Base-by-base conservation (phyloP, 2,888 invertebrate species). In the Idaea biselata region DNA sequence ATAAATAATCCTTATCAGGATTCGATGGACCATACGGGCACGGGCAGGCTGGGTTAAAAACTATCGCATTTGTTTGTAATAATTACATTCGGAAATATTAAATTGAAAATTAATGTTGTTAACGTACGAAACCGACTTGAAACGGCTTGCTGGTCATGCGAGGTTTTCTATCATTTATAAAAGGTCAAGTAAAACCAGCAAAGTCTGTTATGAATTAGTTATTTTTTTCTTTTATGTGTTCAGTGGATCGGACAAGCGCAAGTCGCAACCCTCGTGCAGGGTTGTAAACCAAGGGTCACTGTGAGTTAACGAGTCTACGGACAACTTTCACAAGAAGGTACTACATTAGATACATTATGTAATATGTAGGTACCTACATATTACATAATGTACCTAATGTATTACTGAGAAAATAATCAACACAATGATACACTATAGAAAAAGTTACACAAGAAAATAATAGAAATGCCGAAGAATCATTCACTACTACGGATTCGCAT, bases 1-100 rank as follows among this genome's bases (percentile, higher is more conserved):
- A 88, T 90, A 89, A 87, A 90, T 89, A 85, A 84, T 76, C 77
- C 77, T 87, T 90, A 89, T 89, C 89, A 69, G 78, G 72, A 80
- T 79, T 60, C 75, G 66, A 75, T 79, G 78, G 75, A 76, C 79
- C 76, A 83, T 83, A 82, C 78, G 87, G 87, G 83, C 79, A 81
- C 78, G 87, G 87, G 83, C 79, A 63, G 59, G 58, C 63, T 64
- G 67, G 65, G 66, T 67, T 64, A 65, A 67, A 68, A 64, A 63
- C 61, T 58, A 66, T 63, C 65, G 62, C 61, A 55, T 62, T 60
- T 61, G 55, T 62, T 64, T 63, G 61, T 59, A 59, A 63, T 63
- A 59, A 18, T 60, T 58, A 54, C 44, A 64, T 18, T 57, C 53
- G 61, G 14, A 64, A 59, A 25, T 58, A 61, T 44, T 55, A 16